Base-by-base conservation (phyloP, 2,888 invertebrate genomes). In the Cactoblastis cactorum region DNA sequence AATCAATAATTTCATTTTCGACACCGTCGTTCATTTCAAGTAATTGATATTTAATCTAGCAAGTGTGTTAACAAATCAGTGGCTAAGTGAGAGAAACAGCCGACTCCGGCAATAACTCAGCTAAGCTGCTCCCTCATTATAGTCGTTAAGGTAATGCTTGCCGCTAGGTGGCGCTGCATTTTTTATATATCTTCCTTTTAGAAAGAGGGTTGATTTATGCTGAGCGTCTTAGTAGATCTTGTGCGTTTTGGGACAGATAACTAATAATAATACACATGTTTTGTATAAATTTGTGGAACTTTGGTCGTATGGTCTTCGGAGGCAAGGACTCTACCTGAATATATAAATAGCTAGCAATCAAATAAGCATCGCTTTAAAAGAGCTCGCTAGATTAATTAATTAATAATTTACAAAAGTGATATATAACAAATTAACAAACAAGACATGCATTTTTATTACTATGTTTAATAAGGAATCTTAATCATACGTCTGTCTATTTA, bases 101-200 rank as follows among this genome's bases (percentile, higher is more conserved):
- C 24, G 11, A 37, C 19, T 24, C 39, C 34, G 18, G 35, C 37
- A 47, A 56, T 56, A 56, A 49, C 48, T 57, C 53, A 57, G 37
- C 41, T 43, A 45, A 43, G 48, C 37, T 35, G 34, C 51, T 17
- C 47, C 14, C 35, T 51, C 50, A 53, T 54, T 53, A 55, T 38
- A 49, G 50, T 52, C 54, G 52, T 52, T 55, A 52, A 43, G 39
- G 46, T 54, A 57, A 54, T 54, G 22, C 33, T 14, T 5, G 14
- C 33, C 19, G 8, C 18, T 55, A 50, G 53, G 48, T 49, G 45
- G 43, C 49, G 32, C 35, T 54, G 56, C 47, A 53, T 54, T 58
- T 45, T 54, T 53, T 51, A 53, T 53, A 22, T 43, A 41, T 15
- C 35, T 22, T 11, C 15, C 28, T 48, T 48, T 35, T 47, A n/a